Conservation (phyloP, 2,888 invertebrate genomes). For the Atethmia centrago region DNA sequence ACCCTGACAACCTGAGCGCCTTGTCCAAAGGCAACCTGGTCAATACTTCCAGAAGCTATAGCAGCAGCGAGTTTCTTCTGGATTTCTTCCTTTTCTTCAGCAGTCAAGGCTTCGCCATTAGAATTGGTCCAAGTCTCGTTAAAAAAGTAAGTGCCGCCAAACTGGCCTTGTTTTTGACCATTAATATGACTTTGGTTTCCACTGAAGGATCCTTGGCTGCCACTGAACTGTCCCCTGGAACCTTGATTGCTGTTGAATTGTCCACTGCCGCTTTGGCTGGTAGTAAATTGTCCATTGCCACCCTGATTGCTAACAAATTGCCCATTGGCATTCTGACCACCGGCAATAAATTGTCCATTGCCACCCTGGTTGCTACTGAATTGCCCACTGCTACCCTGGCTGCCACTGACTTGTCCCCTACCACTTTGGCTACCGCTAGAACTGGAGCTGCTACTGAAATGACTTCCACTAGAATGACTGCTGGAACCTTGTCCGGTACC, state of each 20-base stretch:
- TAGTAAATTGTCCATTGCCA: slow-evolving; percentile 50
- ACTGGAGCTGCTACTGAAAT: slow-evolving; percentile 43
- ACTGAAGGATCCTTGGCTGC: slow-evolving; percentile 23
- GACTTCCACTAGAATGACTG: slow-evolving; percentile 38
- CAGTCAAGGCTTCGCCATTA: slow-evolving; percentile 74
- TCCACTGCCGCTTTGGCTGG: slow-evolving; percentile 11
- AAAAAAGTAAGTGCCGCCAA: slow-evolving; percentile 70
- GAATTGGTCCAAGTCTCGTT: slow-evolving; percentile 76
- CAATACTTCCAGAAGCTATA: slow-evolving; percentile 54
- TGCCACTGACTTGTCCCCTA: slow-evolving; percentile 63
- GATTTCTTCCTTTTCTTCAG: slow-evolving; percentile 80
- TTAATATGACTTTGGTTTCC: slow-evolving; percentile 16
- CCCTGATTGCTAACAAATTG: slow-evolving; percentile 60
- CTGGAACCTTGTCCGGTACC: slow-evolving; percentile 42
- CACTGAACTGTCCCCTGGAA: slow-evolving; percentile 9
- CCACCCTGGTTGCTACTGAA: slow-evolving; percentile 62
- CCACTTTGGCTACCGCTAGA: slow-evolving; percentile 61
- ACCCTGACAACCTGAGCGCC: slow-evolving; percentile 75
- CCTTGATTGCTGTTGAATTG: slow-evolving; percentile 25
- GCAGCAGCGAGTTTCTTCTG: slow-evolving; percentile 74
- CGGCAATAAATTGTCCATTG: slow-evolving; percentile 19
- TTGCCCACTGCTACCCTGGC: slow-evolving; percentile 60
- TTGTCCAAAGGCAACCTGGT: slow-evolving; percentile 66
- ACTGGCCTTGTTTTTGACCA: slow-evolving; percentile 38
- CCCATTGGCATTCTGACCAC: slow-evolving; percentile 60